Base-by-base conservation (phyloP, 2,888 invertebrate species). In the Caenorhabditis macrosperma region DNA sequence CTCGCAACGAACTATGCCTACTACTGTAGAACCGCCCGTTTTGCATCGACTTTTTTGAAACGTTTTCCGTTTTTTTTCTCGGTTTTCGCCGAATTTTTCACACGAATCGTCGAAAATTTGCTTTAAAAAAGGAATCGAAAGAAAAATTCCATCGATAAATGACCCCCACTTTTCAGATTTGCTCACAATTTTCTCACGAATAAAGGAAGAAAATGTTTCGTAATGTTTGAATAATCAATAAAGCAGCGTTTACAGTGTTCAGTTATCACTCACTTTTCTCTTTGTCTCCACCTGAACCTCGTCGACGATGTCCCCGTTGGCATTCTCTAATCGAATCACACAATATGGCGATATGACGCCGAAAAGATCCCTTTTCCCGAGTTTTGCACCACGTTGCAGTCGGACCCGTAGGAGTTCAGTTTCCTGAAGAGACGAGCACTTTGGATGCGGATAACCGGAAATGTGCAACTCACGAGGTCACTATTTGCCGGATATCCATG, bases 311-410 rank as follows among this genome's bases (percentile, higher is more conserved):
- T 71, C 54, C 0, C 82, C 82, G 28, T 74, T 71, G 1, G 48
- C 46, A 52, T 69, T 79, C 41, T 88, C 90, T 33, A 98, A 93
- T 92, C 96, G 95, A 91, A 98, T 94, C 88, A 95, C 93, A 48
- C 97, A 97, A 93, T 98, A 98, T 4, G 98, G 98, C 93, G 98
- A 97, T 93, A 97, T 96, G 89, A 97, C 97, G 90, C 98, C 98
- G 93, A 99, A 98, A 90, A 99, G 97, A 92, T 99, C 98, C 92
- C 98, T 98, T 92, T 97, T 97, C 71, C 97, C 97, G 90, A 99
- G 93, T 88, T 95, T 94, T 26, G 52, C 26, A 46, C 96, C 96
- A 87, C 95, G 94, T 85, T 95, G 93, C 81, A 97, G 94, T 92
- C 94, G 94, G 91, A 97, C 93, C 89, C 95, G 94, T 91, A 96